Evolutionary conservation across 2,797 vertebrate species (phyloP).

Genomic region (Amphiprion clarkii): DNA sequence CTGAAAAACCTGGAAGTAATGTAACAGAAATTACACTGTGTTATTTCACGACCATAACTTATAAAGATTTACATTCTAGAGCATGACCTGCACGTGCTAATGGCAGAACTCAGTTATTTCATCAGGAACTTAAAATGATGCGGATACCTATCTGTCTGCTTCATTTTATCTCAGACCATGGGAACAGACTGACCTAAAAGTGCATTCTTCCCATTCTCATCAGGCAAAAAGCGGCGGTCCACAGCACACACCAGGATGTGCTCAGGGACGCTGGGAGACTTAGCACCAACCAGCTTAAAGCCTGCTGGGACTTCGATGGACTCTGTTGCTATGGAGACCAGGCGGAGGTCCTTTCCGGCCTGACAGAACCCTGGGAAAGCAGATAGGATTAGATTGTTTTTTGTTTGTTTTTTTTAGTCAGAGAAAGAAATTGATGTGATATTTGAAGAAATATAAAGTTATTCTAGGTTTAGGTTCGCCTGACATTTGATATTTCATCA

Average conservation of each 20-base stretch:
- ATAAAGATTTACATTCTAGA: background rate
- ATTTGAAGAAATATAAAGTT: background rate
- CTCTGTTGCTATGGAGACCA: slow-evolving; percentile 94
- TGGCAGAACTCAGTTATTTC: background rate
- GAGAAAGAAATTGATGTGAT: slow-evolving; percentile 5
- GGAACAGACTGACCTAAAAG: slow-evolving; percentile 94
- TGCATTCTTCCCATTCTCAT: slow-evolving; percentile 99
- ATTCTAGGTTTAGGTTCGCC: background rate
- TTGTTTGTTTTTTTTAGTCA: slow-evolving; percentile 3
- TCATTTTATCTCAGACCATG: background rate
- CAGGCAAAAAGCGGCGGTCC: slow-evolving; percentile 96
- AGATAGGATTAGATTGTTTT: background rate
- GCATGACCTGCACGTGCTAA: background rate
- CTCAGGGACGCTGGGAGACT: slow-evolving; percentile 94
- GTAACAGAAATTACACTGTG: background rate
- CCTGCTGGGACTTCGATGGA: slow-evolving; percentile 93
- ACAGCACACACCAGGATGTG: slow-evolving; percentile 97
- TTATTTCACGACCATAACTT: background rate
- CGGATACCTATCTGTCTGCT: slow-evolving; percentile 9
- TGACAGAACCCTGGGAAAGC: slow-evolving; percentile 94
- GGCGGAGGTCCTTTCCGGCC: slow-evolving; percentile 97
- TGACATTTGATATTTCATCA: too few relatives aligned
- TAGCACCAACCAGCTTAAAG: slow-evolving; percentile 96
- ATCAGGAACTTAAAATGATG: slow-evolving; percentile 5
- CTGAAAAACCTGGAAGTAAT: slow-evolving; percentile 92